A percentile compares a stretch with the other conserved stretches of the same genome.
phyloP scores from a whole-genome alignment of 2,113 vertebrate species.

The Scomber colias region DNA sequence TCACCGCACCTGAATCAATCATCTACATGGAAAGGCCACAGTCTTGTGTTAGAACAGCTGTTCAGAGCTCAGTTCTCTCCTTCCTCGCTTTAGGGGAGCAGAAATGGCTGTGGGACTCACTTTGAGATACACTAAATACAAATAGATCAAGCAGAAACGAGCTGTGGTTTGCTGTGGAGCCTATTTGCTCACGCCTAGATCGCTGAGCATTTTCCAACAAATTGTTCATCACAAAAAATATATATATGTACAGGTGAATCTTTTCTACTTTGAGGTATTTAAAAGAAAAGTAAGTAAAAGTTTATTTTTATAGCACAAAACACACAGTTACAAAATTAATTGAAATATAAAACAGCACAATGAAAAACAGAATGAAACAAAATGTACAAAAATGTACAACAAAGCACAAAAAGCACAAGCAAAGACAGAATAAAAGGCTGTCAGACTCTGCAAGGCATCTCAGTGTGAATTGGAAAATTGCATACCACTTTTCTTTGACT shows the following conservation, averaged over 20 bases:
- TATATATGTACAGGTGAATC: not conserved
- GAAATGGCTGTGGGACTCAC: slow-evolving; percentile 39
- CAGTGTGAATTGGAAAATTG: slow-evolving; percentile 20
- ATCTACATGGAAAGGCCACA: slow-evolving; percentile 77
- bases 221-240: not conserved
- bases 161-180: not conserved
- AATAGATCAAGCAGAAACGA: slow-evolving; percentile 4
- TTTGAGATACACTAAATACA: slow-evolving; percentile 40
- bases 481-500: too few relatives aligned
- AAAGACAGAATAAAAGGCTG: not conserved
- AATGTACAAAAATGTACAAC: too few relatives aligned
- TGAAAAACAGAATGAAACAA: too few relatives aligned
- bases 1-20: slow-evolving; percentile 82
- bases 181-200: not conserved
- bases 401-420: too few relatives aligned
- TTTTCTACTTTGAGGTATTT: not conserved
- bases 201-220: not conserved
- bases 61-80: slow-evolving; percentile 47
- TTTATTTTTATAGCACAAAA: too few relatives aligned
- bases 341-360: too few relatives aligned
- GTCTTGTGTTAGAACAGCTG: slow-evolving; percentile 66
- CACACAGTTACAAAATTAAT: too few relatives aligned
- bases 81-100: slow-evolving; percentile 38
- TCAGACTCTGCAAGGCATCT: not conserved
- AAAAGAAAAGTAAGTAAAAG: too few relatives aligned